These are phyloP conservation scores for Xestia c-nigrum DNA, from an alignment of 2,888 invertebrate genomes.

Conservation along the genomic window DNA sequence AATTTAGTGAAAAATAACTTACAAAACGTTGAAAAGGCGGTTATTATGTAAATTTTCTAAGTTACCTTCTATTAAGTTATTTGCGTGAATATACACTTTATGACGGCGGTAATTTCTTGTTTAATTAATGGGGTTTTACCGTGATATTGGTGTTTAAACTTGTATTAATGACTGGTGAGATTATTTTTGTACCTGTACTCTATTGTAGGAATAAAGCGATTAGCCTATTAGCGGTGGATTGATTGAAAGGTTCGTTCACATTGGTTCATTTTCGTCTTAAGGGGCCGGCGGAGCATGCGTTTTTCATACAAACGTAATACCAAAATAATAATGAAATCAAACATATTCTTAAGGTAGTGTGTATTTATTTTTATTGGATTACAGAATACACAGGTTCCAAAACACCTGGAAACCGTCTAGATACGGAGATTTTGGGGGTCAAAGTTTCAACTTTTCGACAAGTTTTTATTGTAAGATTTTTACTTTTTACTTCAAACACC, in stretches of 20 bases:
- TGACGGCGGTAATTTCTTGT: slow-evolving; percentile 72
- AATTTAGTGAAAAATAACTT: slow-evolving; percentile 69
- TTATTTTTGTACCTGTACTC: slow-evolving; percentile 41
- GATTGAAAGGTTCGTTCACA: slow-evolving; percentile 8
- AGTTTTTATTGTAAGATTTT: too few relatives aligned
- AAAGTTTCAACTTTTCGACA: too few relatives aligned
- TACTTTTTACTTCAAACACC: too few relatives aligned
- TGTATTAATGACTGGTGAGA: slow-evolving; percentile 53
- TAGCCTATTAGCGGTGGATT: slow-evolving; percentile 19
- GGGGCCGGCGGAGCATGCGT: too few relatives aligned
- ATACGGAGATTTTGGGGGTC: too few relatives aligned
- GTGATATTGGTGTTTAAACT: slow-evolving; percentile 66
- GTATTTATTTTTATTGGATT: too few relatives aligned
- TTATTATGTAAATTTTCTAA: slow-evolving; percentile 78
- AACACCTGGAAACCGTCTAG: too few relatives aligned
- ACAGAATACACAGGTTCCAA: too few relatives aligned
- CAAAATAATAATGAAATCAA: too few relatives aligned
- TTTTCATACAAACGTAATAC: too few relatives aligned
- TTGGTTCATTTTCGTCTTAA: not conserved
- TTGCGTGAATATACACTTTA: slow-evolving; percentile 77
- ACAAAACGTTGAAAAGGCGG: slow-evolving; percentile 68
- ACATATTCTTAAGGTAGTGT: too few relatives aligned
- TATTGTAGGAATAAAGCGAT: slow-evolving; percentile 13
- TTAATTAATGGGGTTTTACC: slow-evolving; percentile 72
- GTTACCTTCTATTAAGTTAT: slow-evolving; percentile 78